Conservation (phyloP, 2,888 invertebrate genomes). For the Lydus trimaculatus region DNA sequence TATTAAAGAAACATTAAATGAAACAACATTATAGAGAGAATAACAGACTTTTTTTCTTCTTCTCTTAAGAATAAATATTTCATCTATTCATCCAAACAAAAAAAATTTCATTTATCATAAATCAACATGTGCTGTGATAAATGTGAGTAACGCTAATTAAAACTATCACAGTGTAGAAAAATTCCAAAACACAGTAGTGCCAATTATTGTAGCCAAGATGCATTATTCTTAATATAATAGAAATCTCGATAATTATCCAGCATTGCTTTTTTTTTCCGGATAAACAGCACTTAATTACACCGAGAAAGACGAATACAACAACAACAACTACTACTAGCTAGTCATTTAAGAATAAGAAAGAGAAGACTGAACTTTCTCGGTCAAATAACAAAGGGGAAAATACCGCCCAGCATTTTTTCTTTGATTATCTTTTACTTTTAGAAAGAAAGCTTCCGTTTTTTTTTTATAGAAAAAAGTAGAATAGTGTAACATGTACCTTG, state of each 20-base stretch:
- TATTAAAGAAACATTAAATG: conserved; percentile 53
- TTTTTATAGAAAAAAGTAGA: not conserved
- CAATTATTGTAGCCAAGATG: conserved; percentile 34
- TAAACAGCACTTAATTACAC: not conserved
- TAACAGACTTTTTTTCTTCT: too few relatives aligned
- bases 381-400: not conserved
- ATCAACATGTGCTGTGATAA: conserved; percentile 48
- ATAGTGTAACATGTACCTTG: conserved; percentile 19
- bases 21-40: conserved; percentile 56
- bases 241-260: not conserved
- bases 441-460: not conserved
- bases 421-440: not conserved
- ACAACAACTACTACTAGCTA: not conserved
- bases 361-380: conserved; percentile 4
- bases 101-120: conserved; percentile 12
- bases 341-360: not conserved
- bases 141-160: conserved; percentile 42
- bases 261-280: not conserved
- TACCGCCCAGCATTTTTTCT: not conserved
- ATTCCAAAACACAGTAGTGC: conserved; percentile 48
- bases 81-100: not conserved
- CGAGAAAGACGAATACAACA: not conserved
- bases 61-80: conserved; percentile 7
- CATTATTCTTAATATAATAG: too few relatives aligned
- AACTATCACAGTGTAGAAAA: conserved; percentile 50